Base-by-base conservation (phyloP, 2,797 vertebrate species). In the Tolypeutes matacus region DNA sequence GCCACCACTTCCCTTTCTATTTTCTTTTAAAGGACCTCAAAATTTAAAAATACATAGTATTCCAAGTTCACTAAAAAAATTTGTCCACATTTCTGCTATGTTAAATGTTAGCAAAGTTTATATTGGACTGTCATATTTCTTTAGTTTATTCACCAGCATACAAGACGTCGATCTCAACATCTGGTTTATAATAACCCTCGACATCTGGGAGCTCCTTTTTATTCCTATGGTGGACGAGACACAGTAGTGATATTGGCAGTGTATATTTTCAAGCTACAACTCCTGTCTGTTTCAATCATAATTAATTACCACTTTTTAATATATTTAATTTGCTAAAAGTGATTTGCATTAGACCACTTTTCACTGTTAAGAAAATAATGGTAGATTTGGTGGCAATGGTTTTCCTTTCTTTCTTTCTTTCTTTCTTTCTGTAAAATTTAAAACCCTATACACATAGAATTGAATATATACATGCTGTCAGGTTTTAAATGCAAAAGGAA, bases 161-260 rank as follows among this genome's bases (percentile, higher is more conserved):
- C 87, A 97, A 98, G 97, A 98, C 88, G 96, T 98, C 96, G 96
- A 98, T 98, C 98, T 97, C 97, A 98, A 98, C 98, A 98, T 99
- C 98, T 98, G 98, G 97, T 98, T 98, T 98, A 98, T 98, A 98
- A 98, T 98, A 98, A 98, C 98, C 97, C 97, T 97, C 98, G 98
- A 98, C 98, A 98, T 98, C 98, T 98, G 98, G 98, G 98, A 98
- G 98, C 96, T 96, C 97, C 98, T 97, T 98, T 96, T 96, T 97
- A 96, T 97, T 97, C 94, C 97, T 97, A 95, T 97, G 91, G 96
- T 96, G 95, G 93, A 96, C 85, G 85, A 96, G 91, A 81, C 98
- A 97, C 97, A 98, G 97, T 98, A 98, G 97, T 98, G 97, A 97
- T 98, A 97, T 97, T 98, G 98, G 98, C 97, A 97, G 97, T 97